phyloP scores from a whole-genome alignment of 2,888 invertebrate genomes.

The Pseudoips prasinana region DNA sequence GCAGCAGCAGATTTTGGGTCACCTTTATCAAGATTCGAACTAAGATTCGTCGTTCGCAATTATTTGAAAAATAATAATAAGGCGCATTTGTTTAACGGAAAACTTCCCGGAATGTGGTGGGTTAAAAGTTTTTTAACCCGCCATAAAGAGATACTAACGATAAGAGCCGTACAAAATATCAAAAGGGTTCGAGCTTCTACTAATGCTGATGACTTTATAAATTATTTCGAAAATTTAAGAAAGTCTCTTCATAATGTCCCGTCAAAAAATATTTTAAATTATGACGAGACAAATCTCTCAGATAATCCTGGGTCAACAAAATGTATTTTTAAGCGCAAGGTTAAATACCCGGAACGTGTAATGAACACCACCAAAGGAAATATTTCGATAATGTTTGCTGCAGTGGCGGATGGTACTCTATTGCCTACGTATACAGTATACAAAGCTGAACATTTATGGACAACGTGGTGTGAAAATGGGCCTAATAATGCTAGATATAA shows the following conservation, averaged over 20 bases:
- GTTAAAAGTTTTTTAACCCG: conserved; percentile 12
- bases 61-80: conserved; percentile 14
- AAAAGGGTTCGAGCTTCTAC: conserved; percentile 15
- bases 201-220: conserved; percentile 9
- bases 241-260: conserved; percentile 11
- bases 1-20: conserved; percentile 4
- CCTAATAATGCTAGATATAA: conserved; percentile 20
- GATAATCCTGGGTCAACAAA: conserved; percentile 22
- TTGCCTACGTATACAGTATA: conserved; percentile 23
- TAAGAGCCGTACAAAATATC: conserved; percentile 15
- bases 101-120: conserved; percentile 14
- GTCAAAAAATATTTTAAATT: conserved; percentile 15
- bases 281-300: conserved; percentile 22
- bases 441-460: conserved; percentile 24
- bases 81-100: conserved; percentile 9
- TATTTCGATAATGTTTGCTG: conserved; percentile 25
- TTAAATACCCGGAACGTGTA: conserved; percentile 26
- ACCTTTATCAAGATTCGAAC: conserved; percentile 2
- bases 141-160: conserved; percentile 11
- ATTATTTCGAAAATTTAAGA: conserved; percentile 17
- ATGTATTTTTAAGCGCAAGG: conserved; percentile 16
- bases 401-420: conserved; percentile 17
- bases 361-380: conserved; percentile 18
- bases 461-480: conserved; percentile 19
- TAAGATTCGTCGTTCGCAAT: conserved; percentile 13